Evolutionary conservation across 2,113 vertebrate genomes (phyloP).

Genomic region (Tretioscincus oriximinensis): DNA sequence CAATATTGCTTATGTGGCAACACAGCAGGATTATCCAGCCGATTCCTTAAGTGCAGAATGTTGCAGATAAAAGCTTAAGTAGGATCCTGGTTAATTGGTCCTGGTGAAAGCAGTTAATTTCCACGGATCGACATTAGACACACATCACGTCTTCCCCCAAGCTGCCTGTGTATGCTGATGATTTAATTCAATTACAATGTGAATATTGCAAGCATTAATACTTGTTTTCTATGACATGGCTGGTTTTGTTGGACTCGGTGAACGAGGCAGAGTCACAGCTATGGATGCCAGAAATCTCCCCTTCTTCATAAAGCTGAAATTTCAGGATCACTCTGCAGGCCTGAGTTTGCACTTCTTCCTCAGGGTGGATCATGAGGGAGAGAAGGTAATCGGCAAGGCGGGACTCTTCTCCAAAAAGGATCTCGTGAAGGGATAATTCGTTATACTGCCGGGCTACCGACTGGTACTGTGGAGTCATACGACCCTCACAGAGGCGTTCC

Average conservation of each 20-base stretch:
- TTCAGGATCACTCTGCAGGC: constrained; percentile 53
- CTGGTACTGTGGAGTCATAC: constrained; percentile 45
- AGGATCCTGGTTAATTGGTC: neutral
- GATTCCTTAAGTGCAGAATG: neutral
- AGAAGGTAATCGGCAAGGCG: neutral
- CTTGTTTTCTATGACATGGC: neutral
- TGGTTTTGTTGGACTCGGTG: neutral
- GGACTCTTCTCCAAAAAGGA: constrained; percentile 42
- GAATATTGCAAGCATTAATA: neutral
- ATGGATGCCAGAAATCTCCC: neutral
- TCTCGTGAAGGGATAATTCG: constrained; percentile 23
- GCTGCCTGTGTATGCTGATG: neutral
- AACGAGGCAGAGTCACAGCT: neutral
- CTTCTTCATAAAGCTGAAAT: constrained; percentile 25
- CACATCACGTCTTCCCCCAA: neutral
- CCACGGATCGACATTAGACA: neutral
- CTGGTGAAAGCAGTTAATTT: neutral
- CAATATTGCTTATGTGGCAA: neutral
- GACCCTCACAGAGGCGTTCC: constrained; percentile 51
- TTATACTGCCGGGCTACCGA: constrained; percentile 55
- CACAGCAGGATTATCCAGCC: too few relatives aligned
- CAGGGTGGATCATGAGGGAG: constrained; percentile 41
- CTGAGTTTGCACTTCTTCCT: constrained; percentile 55
- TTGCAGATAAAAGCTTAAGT: neutral
- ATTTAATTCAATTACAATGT: constrained; percentile 15